phyloP scores from a whole-genome alignment of 2,797 vertebrate species.

The Kryptopterus vitreolus region DNA sequence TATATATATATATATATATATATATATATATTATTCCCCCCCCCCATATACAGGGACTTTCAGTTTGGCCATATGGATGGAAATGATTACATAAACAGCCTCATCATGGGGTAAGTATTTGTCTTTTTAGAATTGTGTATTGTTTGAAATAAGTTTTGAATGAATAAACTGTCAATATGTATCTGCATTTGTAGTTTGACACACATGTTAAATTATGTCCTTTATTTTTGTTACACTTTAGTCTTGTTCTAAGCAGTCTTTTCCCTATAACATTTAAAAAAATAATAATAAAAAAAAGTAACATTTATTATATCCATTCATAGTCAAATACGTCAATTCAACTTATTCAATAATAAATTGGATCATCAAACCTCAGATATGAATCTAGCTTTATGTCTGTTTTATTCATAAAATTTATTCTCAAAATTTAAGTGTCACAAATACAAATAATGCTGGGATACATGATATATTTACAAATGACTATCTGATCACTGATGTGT shows the following conservation, averaged over 20 bases:
- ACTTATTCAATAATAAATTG: too few relatives aligned
- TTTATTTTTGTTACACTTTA: slow-evolving; percentile 59
- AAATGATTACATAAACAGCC: slow-evolving; percentile 95
- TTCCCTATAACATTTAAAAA: too few relatives aligned
- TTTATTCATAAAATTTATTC: not conserved
- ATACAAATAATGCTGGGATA: too few relatives aligned
- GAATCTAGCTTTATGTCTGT: not conserved
- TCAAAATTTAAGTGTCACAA: too few relatives aligned
- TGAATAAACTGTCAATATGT: not conserved
- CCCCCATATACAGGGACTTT: slow-evolving; percentile 76
- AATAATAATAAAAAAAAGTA: too few relatives aligned
- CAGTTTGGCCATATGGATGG: slow-evolving; percentile 99
- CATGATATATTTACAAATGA: too few relatives aligned
- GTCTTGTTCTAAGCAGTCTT: slow-evolving; percentile 72
- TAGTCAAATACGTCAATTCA: too few relatives aligned
- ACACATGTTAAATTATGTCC: slow-evolving; percentile 66
- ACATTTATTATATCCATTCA: too few relatives aligned
- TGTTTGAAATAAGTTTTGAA: not conserved
- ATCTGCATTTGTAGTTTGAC: slow-evolving; percentile 22
- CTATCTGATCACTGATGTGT: too few relatives aligned
- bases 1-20: too few relatives aligned
- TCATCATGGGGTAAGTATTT: slow-evolving; percentile 95
- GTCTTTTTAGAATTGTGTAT: not conserved
- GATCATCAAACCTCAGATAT: not conserved
- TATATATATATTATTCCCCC: too few relatives aligned